These are phyloP conservation scores for Tetragnatha montana DNA, from an alignment of 2,888 invertebrate species.

Conservation along the genomic window DNA sequence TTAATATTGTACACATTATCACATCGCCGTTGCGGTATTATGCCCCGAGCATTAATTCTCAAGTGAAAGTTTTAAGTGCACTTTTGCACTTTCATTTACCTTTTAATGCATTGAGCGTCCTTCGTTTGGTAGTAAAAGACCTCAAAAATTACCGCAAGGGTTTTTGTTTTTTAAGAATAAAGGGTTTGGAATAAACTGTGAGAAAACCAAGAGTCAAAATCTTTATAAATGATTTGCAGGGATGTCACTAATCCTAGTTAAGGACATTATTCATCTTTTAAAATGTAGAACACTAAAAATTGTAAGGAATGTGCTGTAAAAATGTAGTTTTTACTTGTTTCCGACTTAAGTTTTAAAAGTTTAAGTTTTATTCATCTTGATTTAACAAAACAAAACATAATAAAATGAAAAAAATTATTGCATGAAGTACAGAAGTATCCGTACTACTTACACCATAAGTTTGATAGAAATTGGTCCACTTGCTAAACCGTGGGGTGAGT, in stretches of 20 bases:
- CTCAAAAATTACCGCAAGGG: conserved; percentile 6
- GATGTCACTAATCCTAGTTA: not conserved
- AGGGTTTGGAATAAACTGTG: not conserved
- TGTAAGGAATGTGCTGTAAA: too few species aligned
- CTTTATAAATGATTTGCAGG: not conserved
- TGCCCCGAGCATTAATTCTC: not conserved
- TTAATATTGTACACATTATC: not conserved
- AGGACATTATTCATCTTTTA: not conserved
- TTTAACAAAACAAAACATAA: too few species aligned
- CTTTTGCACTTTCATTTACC: conserved; percentile 38
- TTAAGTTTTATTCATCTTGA: too few species aligned
- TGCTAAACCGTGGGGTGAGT: too few species aligned
- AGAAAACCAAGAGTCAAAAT: not conserved
- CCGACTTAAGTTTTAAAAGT: too few species aligned
- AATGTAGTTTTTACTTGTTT: too few species aligned
- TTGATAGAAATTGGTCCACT: too few species aligned
- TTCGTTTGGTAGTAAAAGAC: not conserved
- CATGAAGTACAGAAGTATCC: too few species aligned
- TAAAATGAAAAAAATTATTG: too few species aligned
- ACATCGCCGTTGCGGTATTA: not conserved
- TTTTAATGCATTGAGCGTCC: not conserved
- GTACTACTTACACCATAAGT: too few species aligned
- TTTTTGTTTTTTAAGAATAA: conserved; percentile 13
- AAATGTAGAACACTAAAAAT: not conserved
- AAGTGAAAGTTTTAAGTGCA: conserved; percentile 36